These are phyloP conservation scores for Mythimna ferrago DNA, from an alignment of 2,888 invertebrate species.

Conservation along the genomic window DNA sequence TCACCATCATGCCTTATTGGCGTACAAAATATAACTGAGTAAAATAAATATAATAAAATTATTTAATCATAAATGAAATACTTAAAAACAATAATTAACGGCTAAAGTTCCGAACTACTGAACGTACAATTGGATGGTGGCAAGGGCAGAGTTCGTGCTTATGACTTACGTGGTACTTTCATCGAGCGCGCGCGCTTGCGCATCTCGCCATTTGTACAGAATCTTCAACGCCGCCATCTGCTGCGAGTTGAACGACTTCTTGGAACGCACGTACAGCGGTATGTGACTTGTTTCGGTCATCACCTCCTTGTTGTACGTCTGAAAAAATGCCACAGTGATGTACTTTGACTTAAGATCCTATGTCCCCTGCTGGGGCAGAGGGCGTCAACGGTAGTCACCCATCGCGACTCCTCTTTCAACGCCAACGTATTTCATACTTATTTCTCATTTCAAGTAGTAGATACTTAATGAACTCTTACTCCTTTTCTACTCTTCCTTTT, in stretches of 20 bases:
- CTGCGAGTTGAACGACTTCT: slow-evolving; percentile 95
- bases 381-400: too few species aligned
- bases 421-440: not conserved
- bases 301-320: slow-evolving; percentile 95
- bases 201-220: slow-evolving; percentile 97
- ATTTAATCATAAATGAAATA: too few species aligned
- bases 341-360: too few species aligned
- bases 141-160: not conserved
- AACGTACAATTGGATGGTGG: not conserved
- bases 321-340: slow-evolving; percentile 42
- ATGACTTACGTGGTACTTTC: slow-evolving; percentile 94
- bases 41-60: too few species aligned
- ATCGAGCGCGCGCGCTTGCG: slow-evolving; percentile 95
- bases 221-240: slow-evolving; percentile 96
- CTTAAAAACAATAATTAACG: too few species aligned
- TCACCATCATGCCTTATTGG: too few species aligned
- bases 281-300: slow-evolving; percentile 93
- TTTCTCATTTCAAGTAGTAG: too few species aligned
- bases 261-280: slow-evolving; percentile 94
- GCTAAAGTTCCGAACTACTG: too few species aligned
- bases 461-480: not conserved
- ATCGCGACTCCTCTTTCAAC: too few species aligned
- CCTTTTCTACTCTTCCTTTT: not conserved
- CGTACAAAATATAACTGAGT: too few species aligned
- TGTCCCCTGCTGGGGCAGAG: too few species aligned